Percentiles rank a stretch among this genome's conserved stretches.
Conservation (phyloP, 2,113 vertebrate genomes). For the Asarcornis scutulata region DNA sequence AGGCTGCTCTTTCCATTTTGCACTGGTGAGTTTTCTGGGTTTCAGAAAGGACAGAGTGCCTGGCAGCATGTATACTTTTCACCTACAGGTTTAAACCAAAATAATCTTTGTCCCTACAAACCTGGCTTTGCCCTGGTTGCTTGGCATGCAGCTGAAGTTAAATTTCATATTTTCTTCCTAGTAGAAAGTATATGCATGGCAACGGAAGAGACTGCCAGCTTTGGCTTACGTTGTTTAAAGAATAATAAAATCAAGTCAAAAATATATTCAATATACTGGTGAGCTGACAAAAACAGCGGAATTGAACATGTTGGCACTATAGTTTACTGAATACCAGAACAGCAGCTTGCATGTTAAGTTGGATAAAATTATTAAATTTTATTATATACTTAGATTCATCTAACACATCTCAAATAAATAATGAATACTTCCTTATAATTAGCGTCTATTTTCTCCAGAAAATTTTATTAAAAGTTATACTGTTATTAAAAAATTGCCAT, state of each 20-base stretch:
- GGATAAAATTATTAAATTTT: neutral
- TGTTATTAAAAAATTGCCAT: neutral
- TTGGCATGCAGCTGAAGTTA: neutral
- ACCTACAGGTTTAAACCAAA: neutral
- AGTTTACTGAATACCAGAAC: neutral
- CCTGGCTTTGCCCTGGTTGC: neutral
- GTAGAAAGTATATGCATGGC: neutral
- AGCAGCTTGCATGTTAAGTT: neutral
- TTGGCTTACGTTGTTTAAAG: neutral
- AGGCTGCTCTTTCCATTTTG: neutral
- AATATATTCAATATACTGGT: neutral
- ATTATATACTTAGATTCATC: neutral
- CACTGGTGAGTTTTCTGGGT: neutral
- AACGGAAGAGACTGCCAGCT: neutral
- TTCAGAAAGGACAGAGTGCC: neutral
- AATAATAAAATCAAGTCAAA: neutral
- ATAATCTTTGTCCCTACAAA: neutral
- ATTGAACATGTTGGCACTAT: neutral
- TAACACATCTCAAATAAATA: neutral
- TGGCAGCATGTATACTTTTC: neutral
- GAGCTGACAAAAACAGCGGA: neutral
- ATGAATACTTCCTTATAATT: neutral
- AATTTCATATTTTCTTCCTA: neutral
- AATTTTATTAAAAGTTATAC: neutral
- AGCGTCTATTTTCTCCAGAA: neutral